Percentiles rank a stretch among this genome's conserved stretches.
phyloP scores from a whole-genome alignment of 2,113 vertebrate species.

The Stercorarius parasiticus region DNA sequence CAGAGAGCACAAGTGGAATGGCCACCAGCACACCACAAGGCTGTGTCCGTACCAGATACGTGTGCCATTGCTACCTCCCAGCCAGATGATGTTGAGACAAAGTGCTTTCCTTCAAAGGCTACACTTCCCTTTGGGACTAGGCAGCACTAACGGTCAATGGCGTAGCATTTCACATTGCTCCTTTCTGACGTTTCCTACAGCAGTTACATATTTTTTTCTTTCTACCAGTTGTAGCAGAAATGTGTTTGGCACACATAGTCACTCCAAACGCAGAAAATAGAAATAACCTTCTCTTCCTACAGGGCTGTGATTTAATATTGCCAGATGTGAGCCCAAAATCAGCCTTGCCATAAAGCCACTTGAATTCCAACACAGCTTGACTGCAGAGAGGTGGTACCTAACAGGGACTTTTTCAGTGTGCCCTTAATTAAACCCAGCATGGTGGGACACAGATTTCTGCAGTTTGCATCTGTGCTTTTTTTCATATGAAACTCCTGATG shows the following conservation, averaged over 20 bases:
- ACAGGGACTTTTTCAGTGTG: not conserved
- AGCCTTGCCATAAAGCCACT: not conserved
- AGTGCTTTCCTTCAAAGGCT: not conserved
- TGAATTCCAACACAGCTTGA: not conserved
- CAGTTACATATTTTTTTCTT: not conserved
- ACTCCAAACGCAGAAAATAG: not conserved
- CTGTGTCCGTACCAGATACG: fast-evolving
- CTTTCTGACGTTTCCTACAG: not conserved
- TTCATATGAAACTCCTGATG: not conserved
- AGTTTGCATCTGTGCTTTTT: not conserved
- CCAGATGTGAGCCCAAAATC: slow-evolving; percentile 7
- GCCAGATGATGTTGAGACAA: not conserved
- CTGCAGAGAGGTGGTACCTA: not conserved
- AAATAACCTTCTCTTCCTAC: not conserved
- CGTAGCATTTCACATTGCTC: not conserved
- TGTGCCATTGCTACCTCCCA: not conserved
- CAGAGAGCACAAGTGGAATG: not conserved
- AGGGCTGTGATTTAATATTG: not conserved
- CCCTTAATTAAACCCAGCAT: slow-evolving; percentile 50
- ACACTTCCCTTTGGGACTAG: not conserved
- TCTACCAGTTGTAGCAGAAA: not conserved
- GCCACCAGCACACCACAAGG: not conserved
- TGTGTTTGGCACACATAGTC: not conserved
- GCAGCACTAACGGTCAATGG: not conserved
- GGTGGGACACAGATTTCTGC: not conserved